Evolutionary conservation across 2,888 invertebrate genomes (phyloP).

Genomic region (Callimorpha dominula): DNA sequence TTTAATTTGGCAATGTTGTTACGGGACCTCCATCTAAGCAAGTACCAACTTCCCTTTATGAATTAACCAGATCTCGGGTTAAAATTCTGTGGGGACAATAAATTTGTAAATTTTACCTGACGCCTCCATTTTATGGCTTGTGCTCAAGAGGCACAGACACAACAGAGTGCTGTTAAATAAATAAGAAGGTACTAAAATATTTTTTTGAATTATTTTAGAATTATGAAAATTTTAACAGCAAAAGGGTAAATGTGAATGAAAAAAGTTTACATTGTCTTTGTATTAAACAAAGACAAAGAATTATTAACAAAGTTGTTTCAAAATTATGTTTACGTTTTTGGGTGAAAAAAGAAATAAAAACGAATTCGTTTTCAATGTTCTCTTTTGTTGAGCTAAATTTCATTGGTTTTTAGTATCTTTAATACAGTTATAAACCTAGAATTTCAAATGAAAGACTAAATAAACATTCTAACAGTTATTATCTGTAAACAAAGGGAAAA

Average conservation of each 20-base stretch:
- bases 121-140: conserved; percentile 24
- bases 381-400: neutral
- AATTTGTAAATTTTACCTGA: conserved; percentile 50
- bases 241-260: conserved; percentile 21
- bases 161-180: conserved; percentile 38
- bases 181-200: conserved; percentile 41
- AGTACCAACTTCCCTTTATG: conserved; percentile 44
- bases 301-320: neutral
- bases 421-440: neutral
- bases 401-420: neutral
- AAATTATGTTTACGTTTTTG: neutral
- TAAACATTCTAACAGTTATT: neutral
- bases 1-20: conserved; percentile 68
- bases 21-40: conserved; percentile 40
- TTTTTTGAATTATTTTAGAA: conserved; percentile 31
- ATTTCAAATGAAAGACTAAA: neutral
- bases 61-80: conserved; percentile 39
- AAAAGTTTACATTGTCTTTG: conserved; percentile 4
- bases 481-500: neutral
- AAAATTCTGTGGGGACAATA: conserved; percentile 51
- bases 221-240: conserved; percentile 28
- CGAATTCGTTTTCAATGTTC: neutral
- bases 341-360: neutral
- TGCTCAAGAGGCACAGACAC: conserved; percentile 27
- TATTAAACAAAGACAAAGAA: neutral